These are phyloP conservation scores for Fulmarus glacialis DNA, from an alignment of 2,113 vertebrate species.

Conservation along the genomic window DNA sequence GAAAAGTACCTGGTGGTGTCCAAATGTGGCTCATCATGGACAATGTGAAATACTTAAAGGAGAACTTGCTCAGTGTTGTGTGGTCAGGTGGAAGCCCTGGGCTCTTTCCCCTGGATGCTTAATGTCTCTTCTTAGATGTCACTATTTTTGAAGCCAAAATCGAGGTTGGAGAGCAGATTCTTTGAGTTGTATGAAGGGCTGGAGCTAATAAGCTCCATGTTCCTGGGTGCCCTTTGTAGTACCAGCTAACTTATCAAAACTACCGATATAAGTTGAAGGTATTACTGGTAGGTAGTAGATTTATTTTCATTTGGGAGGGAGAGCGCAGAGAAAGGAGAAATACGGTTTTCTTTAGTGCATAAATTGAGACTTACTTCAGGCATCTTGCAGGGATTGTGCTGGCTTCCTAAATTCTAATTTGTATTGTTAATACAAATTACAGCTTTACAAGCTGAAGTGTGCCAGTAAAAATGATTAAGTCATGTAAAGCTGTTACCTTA, in stretches of 20 bases:
- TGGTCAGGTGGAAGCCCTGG: background rate
- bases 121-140: background rate
- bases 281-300: background rate
- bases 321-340: background rate
- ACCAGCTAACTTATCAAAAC: background rate
- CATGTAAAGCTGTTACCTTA: background rate
- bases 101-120: background rate
- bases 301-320: background rate
- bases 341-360: background rate
- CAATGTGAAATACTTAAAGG: background rate
- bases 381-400: background rate
- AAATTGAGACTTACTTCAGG: background rate
- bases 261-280: background rate
- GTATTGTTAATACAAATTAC: background rate
- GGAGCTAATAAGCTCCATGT: background rate
- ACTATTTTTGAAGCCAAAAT: background rate
- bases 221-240: background rate
- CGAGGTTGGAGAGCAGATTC: background rate
- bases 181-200: too few species aligned
- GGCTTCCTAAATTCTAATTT: background rate
- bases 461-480: background rate
- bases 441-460: background rate
- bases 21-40: fast-evolving
- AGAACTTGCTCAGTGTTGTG: background rate
- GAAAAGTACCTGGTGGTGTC: background rate